phyloP scores from a whole-genome alignment of 2,888 invertebrate genomes.

The Blomia tropicalis region DNA sequence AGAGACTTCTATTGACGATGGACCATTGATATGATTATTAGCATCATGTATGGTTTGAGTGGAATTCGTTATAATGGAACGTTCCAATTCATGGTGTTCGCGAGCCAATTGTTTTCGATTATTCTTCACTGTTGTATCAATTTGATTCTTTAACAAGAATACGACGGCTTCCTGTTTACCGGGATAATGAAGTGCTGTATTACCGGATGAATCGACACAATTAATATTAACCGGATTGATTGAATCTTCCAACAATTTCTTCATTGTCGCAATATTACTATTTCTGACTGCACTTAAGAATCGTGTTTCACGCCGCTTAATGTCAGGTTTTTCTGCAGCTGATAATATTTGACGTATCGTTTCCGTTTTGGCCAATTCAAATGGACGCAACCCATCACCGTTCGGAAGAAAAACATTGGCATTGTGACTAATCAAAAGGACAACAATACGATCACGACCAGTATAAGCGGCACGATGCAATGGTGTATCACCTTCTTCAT shows the following conservation, averaged over 20 bases:
- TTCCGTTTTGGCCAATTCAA: constrained; percentile 44
- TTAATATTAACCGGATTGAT: constrained; percentile 47
- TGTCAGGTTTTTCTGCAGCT: constrained; percentile 44
- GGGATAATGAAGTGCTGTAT: constrained; percentile 50
- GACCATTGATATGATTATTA: neutral
- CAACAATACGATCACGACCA: constrained; percentile 49
- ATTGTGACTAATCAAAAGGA: constrained; percentile 45
- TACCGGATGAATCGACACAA: constrained; percentile 48
- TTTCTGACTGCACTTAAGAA: constrained; percentile 47
- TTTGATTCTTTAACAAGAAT: constrained; percentile 48
- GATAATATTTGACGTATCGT: constrained; percentile 44
- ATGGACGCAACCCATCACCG: constrained; percentile 47
- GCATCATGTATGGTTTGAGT: no score
- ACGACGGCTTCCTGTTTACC: constrained; percentile 49
- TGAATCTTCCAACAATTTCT: constrained; percentile 35
- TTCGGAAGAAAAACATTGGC: constrained; percentile 50
- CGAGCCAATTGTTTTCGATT: constrained; percentile 48
- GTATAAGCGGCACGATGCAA: constrained; percentile 53
- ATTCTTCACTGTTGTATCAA: constrained; percentile 47
- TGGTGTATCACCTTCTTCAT: constrained; percentile 49
- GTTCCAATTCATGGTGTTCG: constrained; percentile 51
- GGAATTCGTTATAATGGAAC: constrained; percentile 41
- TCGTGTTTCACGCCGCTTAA: constrained; percentile 41
- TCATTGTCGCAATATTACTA: constrained; percentile 44
- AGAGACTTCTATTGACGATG: no score